Conservation (phyloP, 2,888 invertebrate genomes). For the Lasius fuliginosus region DNA sequence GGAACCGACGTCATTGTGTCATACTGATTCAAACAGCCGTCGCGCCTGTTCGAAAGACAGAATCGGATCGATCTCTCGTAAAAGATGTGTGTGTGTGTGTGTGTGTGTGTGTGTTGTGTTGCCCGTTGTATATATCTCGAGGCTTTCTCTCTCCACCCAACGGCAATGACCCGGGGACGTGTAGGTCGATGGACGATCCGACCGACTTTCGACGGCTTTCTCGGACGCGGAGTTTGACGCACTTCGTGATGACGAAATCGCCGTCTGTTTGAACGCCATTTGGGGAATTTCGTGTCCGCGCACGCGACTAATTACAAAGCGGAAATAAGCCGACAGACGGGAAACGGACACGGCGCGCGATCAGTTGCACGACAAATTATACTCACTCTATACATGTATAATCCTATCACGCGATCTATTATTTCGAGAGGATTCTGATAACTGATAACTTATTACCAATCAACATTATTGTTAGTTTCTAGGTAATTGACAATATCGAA, state of each 20-base stretch:
- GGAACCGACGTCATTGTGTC: slow-evolving; percentile 37
- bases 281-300: not conserved
- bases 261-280: slow-evolving; percentile 14
- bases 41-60: slow-evolving; percentile 1
- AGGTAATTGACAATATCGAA: not conserved
- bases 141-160: slow-evolving; percentile 78
- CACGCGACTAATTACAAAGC: not conserved
- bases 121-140: slow-evolving; percentile 42
- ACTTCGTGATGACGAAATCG: slow-evolving; percentile 49
- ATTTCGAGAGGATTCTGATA: not conserved
- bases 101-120: slow-evolving; percentile 55
- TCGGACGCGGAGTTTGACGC: slow-evolving; percentile 61
- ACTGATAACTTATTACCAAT: not conserved
- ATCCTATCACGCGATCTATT: not conserved
- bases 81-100: slow-evolving; percentile 67
- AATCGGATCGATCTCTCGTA: slow-evolving; percentile 34
- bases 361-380: not conserved
- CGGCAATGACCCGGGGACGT: slow-evolving; percentile 75
- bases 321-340: not conserved
- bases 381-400: not conserved
- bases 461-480: not conserved
- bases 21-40: slow-evolving; percentile 2
- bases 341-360: slow-evolving; percentile 14
- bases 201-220: slow-evolving; percentile 84
- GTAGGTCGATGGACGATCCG: slow-evolving; percentile 75